Percentiles rank a stretch among this genome's conserved stretches.
Conservation (phyloP, 2,888 invertebrate species). For the Cataglyphis albicans region DNA sequence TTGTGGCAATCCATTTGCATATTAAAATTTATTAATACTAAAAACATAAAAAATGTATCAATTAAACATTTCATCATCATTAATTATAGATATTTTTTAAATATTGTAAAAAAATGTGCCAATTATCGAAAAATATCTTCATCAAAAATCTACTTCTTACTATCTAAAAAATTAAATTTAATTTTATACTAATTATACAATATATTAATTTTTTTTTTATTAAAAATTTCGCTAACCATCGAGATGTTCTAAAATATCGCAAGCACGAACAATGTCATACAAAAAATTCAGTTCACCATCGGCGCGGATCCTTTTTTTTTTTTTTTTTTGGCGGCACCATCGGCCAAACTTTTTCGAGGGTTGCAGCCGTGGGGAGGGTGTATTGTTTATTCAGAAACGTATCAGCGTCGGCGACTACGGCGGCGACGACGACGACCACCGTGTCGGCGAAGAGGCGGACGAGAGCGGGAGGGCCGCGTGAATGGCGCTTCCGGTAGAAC, state of each 20-base stretch:
- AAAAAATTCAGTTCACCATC: constrained; percentile 45
- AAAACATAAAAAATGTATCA: not conserved
- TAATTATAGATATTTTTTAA: not conserved
- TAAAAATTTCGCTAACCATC: not conserved
- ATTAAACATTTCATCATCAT: not conserved
- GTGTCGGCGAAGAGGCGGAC: constrained; percentile 77
- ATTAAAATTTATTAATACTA: not conserved
- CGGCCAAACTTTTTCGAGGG: constrained; percentile 69
- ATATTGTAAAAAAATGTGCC: not conserved
- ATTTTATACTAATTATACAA: not conserved
- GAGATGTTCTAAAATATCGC: constrained; percentile 9
- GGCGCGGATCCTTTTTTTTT: constrained; percentile 71
- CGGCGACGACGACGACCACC: constrained; percentile 70
- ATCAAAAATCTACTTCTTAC: not conserved
- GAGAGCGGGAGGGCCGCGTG: constrained; percentile 83
- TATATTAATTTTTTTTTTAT: not conserved
- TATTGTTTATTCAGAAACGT: constrained; percentile 85
- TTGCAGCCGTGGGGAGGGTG: constrained; percentile 64
- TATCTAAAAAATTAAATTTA: not conserved
- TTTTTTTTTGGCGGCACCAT: constrained; percentile 55
- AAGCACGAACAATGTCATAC: not conserved
- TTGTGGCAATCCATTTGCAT: not conserved
- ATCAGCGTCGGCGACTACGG: constrained; percentile 79
- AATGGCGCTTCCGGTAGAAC: constrained; percentile 86
- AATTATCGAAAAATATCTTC: not conserved